Percentiles rank a stretch among this genome's conserved stretches.
These are phyloP conservation scores for Synergus umbraculus DNA, from an alignment of 2,888 invertebrate species.

Conservation along the genomic window DNA sequence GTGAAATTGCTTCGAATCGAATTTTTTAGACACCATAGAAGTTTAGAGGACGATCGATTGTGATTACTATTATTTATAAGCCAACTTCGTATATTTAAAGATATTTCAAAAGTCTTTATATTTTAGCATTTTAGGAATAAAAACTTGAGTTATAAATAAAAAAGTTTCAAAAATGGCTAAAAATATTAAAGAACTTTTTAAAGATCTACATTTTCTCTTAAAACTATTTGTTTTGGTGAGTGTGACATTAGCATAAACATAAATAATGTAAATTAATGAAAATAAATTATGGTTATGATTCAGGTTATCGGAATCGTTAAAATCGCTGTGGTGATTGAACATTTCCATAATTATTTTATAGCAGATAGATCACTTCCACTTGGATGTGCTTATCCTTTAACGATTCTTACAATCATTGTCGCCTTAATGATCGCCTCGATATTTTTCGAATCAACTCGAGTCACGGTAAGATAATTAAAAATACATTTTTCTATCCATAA, in stretches of 20 bases:
- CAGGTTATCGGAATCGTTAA: background rate
- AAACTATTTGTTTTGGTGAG: slow-evolving; percentile 55
- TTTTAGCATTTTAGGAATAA: background rate
- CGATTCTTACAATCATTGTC: background rate
- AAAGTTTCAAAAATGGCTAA: slow-evolving; percentile 45
- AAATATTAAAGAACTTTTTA: slow-evolving; percentile 42
- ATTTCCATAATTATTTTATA: background rate
- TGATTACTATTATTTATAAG: background rate
- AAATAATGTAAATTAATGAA: background rate
- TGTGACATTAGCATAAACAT: background rate
- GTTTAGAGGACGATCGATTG: background rate
- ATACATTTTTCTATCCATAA: background rate
- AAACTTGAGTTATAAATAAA: background rate
- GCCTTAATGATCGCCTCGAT: background rate
- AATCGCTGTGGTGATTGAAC: background rate
- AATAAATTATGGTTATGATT: background rate
- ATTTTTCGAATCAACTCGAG: background rate
- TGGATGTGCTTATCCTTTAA: background rate
- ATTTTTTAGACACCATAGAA: background rate
- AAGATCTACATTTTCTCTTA: slow-evolving; percentile 52
- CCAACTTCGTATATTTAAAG: background rate
- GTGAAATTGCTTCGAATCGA: background rate
- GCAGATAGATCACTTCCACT: too few relatives aligned
- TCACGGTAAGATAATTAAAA: background rate
- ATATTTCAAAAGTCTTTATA: background rate